Evolutionary conservation across 30 jellyfish, hydroid and myxozoan genomes (phyloP).

Genomic region (Pelagia noctiluca): DNA sequence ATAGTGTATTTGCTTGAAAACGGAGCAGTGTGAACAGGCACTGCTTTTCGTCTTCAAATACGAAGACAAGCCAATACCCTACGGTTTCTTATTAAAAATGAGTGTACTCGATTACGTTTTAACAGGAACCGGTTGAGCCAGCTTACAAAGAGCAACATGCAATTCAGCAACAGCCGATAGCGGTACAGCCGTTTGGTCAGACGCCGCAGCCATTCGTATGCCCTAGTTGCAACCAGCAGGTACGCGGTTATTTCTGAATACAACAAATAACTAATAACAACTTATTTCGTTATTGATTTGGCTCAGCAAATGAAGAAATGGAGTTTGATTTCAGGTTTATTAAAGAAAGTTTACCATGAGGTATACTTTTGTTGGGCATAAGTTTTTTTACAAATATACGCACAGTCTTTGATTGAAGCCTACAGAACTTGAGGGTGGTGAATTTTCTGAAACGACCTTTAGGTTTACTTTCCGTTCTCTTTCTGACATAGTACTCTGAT

Average conservation of each 20-base stretch:
- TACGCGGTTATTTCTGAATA: not conserved
- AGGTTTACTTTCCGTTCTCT: no score
- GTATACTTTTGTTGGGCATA: not conserved
- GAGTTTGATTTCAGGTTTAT: not conserved
- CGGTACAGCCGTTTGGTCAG: constrained; percentile 47
- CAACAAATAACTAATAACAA: not conserved
- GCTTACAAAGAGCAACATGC: constrained; percentile 68
- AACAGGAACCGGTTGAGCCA: constrained; percentile 67
- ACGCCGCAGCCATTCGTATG: constrained; percentile 69
- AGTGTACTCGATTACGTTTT: no score
- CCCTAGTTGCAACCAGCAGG: constrained; percentile 70
- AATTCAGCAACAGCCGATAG: constrained; percentile 56
- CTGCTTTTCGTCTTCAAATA: no score
- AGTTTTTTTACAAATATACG: no score
- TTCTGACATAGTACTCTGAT: no score
- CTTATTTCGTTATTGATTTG: not conserved
- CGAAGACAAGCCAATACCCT: no score
- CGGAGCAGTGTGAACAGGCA: no score
- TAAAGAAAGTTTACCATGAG: not conserved
- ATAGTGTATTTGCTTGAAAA: no score
- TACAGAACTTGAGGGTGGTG: no score
- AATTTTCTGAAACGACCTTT: no score
- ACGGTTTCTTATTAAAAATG: no score
- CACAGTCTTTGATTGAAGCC: no score
- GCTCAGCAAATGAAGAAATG: not conserved